Percentiles rank a stretch among this genome's conserved stretches.
Evolutionary conservation across 2,113 vertebrate genomes (phyloP).

Genomic region (Entomyzon cyanotis): DNA sequence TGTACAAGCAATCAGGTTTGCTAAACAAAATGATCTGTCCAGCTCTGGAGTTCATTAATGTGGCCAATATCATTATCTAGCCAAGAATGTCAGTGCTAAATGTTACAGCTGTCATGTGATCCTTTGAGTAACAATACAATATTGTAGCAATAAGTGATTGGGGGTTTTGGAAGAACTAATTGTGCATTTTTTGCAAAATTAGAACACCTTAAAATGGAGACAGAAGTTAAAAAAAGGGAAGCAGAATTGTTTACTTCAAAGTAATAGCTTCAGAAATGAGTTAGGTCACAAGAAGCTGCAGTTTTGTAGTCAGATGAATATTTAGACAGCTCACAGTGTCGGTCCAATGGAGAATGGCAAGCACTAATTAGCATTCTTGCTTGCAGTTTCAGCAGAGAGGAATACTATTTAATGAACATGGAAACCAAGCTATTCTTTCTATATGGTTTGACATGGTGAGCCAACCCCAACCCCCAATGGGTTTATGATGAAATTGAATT

Average conservation of each 20-base stretch:
- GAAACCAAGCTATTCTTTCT: conserved; percentile 7
- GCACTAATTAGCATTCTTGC: not conserved
- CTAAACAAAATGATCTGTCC: not conserved
- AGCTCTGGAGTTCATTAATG: not conserved
- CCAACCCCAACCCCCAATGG: not conserved
- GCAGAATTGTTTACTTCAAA: not conserved
- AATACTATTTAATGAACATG: not conserved
- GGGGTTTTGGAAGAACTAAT: not conserved
- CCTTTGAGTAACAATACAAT: not conserved
- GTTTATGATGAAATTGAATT: conserved; percentile 33
- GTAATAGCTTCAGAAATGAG: not conserved
- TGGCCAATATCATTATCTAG: not conserved
- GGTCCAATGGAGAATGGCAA: not conserved
- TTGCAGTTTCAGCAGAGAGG: not conserved
- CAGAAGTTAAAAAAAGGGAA: not conserved
- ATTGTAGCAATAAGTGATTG: not conserved
- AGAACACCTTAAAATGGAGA: not conserved
- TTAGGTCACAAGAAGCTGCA: not conserved
- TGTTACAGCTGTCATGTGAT: not conserved
- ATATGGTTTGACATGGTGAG: conserved; percentile 6
- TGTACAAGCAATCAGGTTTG: not conserved
- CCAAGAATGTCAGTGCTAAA: not conserved
- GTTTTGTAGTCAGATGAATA: not conserved
- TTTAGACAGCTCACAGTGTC: not conserved
- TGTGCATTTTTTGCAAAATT: not conserved